phyloP scores from a whole-genome alignment of 2,888 invertebrate genomes.

The Aplocera efformata region DNA sequence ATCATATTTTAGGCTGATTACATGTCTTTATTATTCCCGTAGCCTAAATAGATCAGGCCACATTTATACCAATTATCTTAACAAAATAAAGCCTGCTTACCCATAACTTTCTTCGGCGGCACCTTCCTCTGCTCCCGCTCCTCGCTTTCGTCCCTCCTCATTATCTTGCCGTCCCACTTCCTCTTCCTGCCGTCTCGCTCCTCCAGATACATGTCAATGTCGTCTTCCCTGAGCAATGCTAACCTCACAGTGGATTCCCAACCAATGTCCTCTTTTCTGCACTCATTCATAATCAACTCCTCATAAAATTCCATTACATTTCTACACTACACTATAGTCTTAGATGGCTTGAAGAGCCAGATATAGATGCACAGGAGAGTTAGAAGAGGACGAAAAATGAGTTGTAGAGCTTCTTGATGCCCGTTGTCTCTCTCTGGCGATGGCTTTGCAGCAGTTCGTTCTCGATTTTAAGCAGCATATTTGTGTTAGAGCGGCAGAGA shows the following conservation, averaged over 20 bases:
- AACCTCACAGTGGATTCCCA: conserved; percentile 68
- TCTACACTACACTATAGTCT: conserved; percentile 15
- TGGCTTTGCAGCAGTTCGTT: conserved; percentile 89
- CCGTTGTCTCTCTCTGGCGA: conserved; percentile 90
- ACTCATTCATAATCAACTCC: conserved; percentile 60
- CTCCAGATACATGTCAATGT: conserved; percentile 67
- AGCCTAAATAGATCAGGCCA: too few species aligned
- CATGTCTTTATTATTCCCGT: too few species aligned
- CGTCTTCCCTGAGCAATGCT: conserved; percentile 57
- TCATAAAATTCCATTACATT: conserved; percentile 63
- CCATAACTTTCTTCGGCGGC: conserved; percentile 72
- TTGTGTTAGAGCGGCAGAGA: conserved; percentile 32
- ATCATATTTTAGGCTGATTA: too few species aligned
- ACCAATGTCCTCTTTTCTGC: conserved; percentile 57
- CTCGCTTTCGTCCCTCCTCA: conserved; percentile 58
- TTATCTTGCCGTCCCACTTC: conserved; percentile 69
- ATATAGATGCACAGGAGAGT: conserved; percentile 40
- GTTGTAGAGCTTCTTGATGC: conserved; percentile 92
- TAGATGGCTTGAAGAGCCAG: background rate
- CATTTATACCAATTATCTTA: too few species aligned
- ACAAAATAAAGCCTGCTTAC: conserved; percentile 45
- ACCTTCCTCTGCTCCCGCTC: conserved; percentile 66
- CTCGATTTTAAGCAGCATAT: conserved; percentile 86
- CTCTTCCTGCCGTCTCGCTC: conserved; percentile 66
- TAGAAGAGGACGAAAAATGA: conserved; percentile 93